Evolutionary conservation across 1,140 invertebrate species (phyloP).

Genomic region (Hyposmocoma kahamanoa): DNA sequence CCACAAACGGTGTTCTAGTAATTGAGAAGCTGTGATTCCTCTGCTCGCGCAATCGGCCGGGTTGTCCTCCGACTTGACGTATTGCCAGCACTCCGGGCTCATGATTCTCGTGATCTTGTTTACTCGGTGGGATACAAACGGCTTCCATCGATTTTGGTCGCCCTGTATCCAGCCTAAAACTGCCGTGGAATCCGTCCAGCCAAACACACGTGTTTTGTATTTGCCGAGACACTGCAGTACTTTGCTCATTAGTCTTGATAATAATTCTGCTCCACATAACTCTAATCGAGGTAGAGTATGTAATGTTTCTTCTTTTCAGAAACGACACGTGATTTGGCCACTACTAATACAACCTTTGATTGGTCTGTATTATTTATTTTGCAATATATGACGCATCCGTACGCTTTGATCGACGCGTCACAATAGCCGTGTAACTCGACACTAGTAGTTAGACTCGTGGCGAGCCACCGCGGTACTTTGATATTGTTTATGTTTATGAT

Average conservation of each 20-base stretch:
- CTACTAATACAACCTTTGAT: conserved; percentile 21
- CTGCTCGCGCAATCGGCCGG: conserved; percentile 24
- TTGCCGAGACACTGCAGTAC: conserved; percentile 8
- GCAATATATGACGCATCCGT: conserved; percentile 28
- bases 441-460: background rate
- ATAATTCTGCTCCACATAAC: conserved; percentile 34
- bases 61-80: conserved; percentile 22
- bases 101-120: conserved; percentile 15
- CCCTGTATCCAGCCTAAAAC: conserved; percentile 19
- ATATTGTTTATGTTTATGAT: background rate
- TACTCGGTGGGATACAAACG: conserved; percentile 19
- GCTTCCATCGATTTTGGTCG: conserved; percentile 10
- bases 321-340: conserved; percentile 41
- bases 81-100: conserved; percentile 9
- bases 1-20: conserved; percentile 16
- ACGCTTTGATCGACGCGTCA: conserved; percentile 24
- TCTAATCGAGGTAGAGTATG: conserved; percentile 33
- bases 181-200: conserved; percentile 15
- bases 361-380: conserved; percentile 10
- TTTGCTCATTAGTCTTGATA: conserved; percentile 23
- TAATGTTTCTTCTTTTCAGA: conserved; percentile 31
- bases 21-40: conserved; percentile 14
- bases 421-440: conserved; percentile 27
- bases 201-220: background rate
- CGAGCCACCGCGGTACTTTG: conserved; percentile 7